Evolutionary conservation across 2,888 invertebrate species (phyloP).

Genomic region (Agrypnus murinus): DNA sequence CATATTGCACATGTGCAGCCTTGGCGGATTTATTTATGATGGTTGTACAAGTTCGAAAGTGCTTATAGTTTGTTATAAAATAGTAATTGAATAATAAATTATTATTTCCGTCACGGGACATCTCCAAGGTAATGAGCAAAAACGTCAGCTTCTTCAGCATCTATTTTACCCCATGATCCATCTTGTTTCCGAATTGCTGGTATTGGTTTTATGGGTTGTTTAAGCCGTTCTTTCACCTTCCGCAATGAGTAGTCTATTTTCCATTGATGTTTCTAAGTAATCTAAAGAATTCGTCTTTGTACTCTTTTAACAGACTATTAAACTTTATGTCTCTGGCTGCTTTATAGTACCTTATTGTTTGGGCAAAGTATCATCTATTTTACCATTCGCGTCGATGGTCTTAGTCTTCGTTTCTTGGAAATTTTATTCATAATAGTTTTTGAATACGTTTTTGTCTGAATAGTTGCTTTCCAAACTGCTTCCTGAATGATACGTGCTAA

Average conservation of each 20-base stretch:
- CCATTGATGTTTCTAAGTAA: constrained; percentile 15
- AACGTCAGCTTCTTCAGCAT: constrained; percentile 18
- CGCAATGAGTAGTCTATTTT: constrained; percentile 18
- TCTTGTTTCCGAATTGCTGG: constrained; percentile 15
- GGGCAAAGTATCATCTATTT: constrained; percentile 11
- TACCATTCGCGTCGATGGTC: constrained; percentile 8
- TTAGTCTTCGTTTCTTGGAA: not conserved
- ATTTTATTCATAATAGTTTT: constrained; percentile 16
- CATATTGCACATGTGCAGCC: too few relatives aligned
- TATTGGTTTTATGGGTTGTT: constrained; percentile 18
- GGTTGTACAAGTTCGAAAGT: too few relatives aligned
- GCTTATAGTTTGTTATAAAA: too few relatives aligned
- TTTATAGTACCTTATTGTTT: constrained; percentile 11
- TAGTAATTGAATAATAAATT: too few relatives aligned
- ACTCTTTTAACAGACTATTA: not conserved
- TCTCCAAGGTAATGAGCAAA: constrained; percentile 15
- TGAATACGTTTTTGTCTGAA: not conserved
- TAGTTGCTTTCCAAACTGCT: constrained; percentile 4
- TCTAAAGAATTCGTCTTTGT: constrained; percentile 1
- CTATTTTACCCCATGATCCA: constrained; percentile 14
- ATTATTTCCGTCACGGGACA: too few relatives aligned
- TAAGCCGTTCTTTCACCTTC: constrained; percentile 2
- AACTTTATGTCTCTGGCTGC: constrained; percentile 4
- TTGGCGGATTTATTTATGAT: too few relatives aligned
- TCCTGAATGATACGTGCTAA: not conserved